Evolutionary conservation across 2,888 invertebrate species (phyloP).

Genomic region (Eilema depressum): DNA sequence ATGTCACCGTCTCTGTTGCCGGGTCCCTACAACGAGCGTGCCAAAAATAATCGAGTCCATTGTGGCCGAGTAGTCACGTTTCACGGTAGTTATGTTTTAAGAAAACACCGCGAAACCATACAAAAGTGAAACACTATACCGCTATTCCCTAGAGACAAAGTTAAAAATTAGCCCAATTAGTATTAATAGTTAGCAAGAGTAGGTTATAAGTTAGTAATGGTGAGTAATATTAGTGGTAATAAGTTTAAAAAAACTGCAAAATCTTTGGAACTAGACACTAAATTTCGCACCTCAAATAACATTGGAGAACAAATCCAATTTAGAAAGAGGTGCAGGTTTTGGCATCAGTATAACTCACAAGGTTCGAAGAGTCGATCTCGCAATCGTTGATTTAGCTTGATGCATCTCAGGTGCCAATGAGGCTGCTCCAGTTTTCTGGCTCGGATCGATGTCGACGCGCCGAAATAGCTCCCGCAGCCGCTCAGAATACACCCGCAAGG

Average conservation of each 20-base stretch:
- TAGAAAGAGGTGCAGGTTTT: constrained; percentile 27
- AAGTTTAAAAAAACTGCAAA: constrained; percentile 24
- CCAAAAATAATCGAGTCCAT: constrained; percentile 43
- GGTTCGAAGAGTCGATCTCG: constrained; percentile 61
- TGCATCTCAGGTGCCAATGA: constrained; percentile 80
- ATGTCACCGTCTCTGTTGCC: constrained; percentile 46
- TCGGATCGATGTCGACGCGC: constrained; percentile 75
- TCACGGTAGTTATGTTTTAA: constrained; percentile 39
- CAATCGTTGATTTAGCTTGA: constrained; percentile 65
- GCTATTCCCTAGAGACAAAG: constrained; percentile 21
- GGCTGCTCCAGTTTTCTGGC: constrained; percentile 74
- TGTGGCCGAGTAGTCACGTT: constrained; percentile 36
- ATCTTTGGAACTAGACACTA: constrained; percentile 24
- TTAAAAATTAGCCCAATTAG: neutral
- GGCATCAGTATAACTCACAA: constrained; percentile 43
- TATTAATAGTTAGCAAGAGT: neutral
- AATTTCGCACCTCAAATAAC: constrained; percentile 21
- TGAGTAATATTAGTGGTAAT: neutral
- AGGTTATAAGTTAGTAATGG: neutral
- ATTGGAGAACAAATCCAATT: constrained; percentile 25
- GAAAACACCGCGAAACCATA: constrained; percentile 28
- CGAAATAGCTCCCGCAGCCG: constrained; percentile 75
- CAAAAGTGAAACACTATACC: constrained; percentile 40
- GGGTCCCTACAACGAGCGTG: constrained; percentile 38
- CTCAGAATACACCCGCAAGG: constrained; percentile 75